A percentile compares a stretch with the other conserved stretches of the same genome.
These are phyloP conservation scores for Conistra vaccinii DNA, from an alignment of 2,888 invertebrate genomes.

Conservation along the genomic window DNA sequence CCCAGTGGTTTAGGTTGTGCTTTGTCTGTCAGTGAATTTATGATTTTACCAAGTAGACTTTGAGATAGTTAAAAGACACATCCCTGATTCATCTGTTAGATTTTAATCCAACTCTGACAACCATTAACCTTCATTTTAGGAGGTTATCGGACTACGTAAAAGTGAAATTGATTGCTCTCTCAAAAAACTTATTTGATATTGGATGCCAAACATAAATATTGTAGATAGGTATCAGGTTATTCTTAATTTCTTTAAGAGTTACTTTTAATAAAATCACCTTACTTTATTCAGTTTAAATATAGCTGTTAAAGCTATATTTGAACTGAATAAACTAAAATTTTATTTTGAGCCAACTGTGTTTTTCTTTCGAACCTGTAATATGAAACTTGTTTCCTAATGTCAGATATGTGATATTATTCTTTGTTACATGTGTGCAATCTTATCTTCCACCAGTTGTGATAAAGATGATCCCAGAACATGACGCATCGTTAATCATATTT, in stretches of 20 bases:
- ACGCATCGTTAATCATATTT: slow-evolving; percentile 41
- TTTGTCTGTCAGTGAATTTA: neutral
- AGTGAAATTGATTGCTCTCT: slow-evolving; percentile 26
- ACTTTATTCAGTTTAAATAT: neutral
- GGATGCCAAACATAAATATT: slow-evolving; percentile 8
- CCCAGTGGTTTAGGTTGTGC: neutral
- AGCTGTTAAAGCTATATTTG: too few species aligned
- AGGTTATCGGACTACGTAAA: slow-evolving; percentile 19
- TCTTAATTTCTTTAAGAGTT: neutral
- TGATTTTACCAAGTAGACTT: neutral
- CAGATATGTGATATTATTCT: slow-evolving; percentile 3
- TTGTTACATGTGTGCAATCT: slow-evolving; percentile 34
- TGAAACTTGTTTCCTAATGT: slow-evolving; percentile 11
- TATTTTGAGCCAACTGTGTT: neutral
- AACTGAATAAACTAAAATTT: too few species aligned
- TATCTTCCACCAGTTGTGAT: slow-evolving; percentile 35
- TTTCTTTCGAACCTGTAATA: neutral
- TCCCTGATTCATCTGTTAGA: neutral
- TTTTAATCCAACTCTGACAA: neutral
- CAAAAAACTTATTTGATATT: slow-evolving; percentile 10
- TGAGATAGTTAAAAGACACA: neutral
- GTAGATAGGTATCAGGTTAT: neutral
- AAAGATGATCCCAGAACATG: slow-evolving; percentile 37
- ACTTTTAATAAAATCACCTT: neutral
- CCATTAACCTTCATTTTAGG: slow-evolving; percentile 27